phyloP scores from a whole-genome alignment of 2,113 vertebrate species.

The Zonotrichia leucophrys region DNA sequence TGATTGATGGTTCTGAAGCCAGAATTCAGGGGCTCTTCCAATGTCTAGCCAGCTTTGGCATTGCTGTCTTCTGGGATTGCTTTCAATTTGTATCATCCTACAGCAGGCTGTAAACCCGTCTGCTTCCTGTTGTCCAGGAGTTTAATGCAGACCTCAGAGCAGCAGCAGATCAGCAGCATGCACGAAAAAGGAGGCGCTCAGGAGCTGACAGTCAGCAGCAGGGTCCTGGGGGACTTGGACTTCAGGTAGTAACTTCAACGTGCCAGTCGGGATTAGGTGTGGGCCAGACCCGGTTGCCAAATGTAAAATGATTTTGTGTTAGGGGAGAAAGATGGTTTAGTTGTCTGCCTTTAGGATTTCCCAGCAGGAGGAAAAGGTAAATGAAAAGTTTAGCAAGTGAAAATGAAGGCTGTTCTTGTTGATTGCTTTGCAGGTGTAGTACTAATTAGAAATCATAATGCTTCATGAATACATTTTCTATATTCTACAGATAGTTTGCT shows the following conservation, averaged over 20 bases:
- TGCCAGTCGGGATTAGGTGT: constrained; percentile 54
- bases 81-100: constrained; percentile 51
- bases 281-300: not conserved
- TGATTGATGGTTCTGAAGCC: constrained; percentile 55
- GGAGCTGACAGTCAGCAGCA: not conserved
- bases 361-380: constrained; percentile 27
- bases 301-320: constrained; percentile 46
- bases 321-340: not conserved
- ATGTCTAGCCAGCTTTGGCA: constrained; percentile 36
- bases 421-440: constrained; percentile 16
- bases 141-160: constrained; percentile 50
- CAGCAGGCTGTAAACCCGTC: constrained; percentile 33
- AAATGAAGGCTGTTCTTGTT: constrained; percentile 18
- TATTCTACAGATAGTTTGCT: not conserved
- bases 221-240: constrained; percentile 16
- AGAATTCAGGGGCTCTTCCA: constrained; percentile 44
- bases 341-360: constrained; percentile 34
- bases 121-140: constrained; percentile 47
- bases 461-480: not conserved
- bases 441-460: constrained; percentile 38
- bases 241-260: constrained; percentile 8
- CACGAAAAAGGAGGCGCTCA: not conserved
- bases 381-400: constrained; percentile 45
- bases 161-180: constrained; percentile 18
- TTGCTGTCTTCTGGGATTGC: constrained; percentile 43